These are phyloP conservation scores for Musca domestica DNA, from an alignment of 1,140 invertebrate species.

Conservation along the genomic window DNA sequence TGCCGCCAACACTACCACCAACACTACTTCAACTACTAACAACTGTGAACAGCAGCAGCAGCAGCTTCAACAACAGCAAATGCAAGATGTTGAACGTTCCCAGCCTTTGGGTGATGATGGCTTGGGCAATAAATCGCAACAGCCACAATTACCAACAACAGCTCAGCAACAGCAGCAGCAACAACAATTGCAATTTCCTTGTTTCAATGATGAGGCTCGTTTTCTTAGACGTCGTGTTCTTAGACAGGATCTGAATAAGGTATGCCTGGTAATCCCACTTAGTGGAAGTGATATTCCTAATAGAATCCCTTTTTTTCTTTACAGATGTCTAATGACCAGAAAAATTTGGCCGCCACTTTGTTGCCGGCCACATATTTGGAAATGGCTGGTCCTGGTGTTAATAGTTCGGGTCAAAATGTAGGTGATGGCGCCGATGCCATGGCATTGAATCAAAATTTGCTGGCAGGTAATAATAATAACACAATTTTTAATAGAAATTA, in stretches of 20 bases:
- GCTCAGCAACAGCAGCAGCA: constrained; percentile 19
- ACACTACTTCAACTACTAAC: not conserved
- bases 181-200: constrained; percentile 1
- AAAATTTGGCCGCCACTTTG: constrained; percentile 4
- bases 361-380: constrained; percentile 23
- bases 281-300: not conserved
- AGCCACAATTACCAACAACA: constrained; percentile 16
- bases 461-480: constrained; percentile 17
- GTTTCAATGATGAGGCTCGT: constrained; percentile 24
- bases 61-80: constrained; percentile 33
- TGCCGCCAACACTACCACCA: constrained; percentile 19
- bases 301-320: too few species aligned
- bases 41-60: constrained; percentile 7
- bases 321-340: constrained; percentile 9
- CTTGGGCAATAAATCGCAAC: constrained; percentile 30
- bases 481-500: too few species aligned
- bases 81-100: constrained; percentile 43
- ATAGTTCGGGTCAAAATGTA: not conserved
- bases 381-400: constrained; percentile 8
- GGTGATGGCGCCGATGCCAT: constrained; percentile 20
- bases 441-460: constrained; percentile 2
- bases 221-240: constrained; percentile 34
- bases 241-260: constrained; percentile 26
- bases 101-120: constrained; percentile 51
- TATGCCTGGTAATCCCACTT: not conserved